Percentiles rank a stretch among this genome's conserved stretches.
These are phyloP conservation scores for Ramphastos sulfuratus DNA, from an alignment of 2,113 vertebrate species.

Conservation along the genomic window DNA sequence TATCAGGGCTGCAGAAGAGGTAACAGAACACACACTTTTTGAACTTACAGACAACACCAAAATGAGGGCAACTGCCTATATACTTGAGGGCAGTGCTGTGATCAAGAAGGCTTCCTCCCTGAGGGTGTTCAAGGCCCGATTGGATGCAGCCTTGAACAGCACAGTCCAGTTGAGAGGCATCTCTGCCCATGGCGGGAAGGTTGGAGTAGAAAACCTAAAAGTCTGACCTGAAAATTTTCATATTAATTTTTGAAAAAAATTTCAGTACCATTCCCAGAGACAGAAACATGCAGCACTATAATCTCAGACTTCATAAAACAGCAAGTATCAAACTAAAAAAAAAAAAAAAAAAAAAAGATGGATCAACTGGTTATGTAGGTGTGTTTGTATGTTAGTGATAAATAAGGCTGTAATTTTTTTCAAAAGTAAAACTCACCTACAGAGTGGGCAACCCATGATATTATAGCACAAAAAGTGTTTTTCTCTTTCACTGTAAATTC, in stretches of 20 bases:
- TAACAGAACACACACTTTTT: neutral
- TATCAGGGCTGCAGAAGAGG: neutral
- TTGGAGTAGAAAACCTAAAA: neutral
- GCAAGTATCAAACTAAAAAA: neutral
- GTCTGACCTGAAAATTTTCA: neutral
- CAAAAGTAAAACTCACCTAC: neutral
- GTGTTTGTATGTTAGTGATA: neutral
- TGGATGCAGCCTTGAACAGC: no score
- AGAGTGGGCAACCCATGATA: no score
- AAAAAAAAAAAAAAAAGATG: neutral
- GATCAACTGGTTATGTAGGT: neutral
- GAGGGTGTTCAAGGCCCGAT: no score
- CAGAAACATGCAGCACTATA: neutral
- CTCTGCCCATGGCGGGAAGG: no score
- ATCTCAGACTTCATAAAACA: neutral
- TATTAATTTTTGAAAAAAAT: neutral
- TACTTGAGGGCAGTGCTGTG: neutral
- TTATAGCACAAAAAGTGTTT: neutral
- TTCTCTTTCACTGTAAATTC: neutral
- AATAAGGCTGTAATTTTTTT: neutral
- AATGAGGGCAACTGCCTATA: neutral
- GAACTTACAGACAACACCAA: neutral
- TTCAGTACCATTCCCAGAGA: neutral
- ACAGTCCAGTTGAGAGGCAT: no score
- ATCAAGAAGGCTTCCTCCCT: neutral